Evolutionary conservation across 2,113 vertebrate species (phyloP), one percentile per base, ranked within the genome.

Genomic region (Spermophilus dauricus): DNA sequence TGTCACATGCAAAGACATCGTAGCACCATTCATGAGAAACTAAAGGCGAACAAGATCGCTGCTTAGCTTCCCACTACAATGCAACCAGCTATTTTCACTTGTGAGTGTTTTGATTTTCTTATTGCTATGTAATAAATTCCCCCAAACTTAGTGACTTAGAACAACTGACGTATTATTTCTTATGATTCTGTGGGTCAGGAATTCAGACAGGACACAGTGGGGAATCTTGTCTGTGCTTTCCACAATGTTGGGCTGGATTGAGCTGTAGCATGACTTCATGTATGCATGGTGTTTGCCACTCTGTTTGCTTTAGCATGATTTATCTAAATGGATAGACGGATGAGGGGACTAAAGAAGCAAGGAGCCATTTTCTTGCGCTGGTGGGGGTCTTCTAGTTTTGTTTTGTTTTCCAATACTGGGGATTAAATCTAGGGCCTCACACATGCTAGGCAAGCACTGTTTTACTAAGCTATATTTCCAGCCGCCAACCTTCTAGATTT

Each of bases 261-360:
- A 75, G 75, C 22, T 39, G 42, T 51, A 67, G 17, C 86, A 37
- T 76, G 77, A 83, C 26, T 88, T 69, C 77, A 85, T 4, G 0
- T 39, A 39, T 78, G 53, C 72, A 28, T 37, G 94, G 69, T 0
- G n/a, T 63, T 45, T 77, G 26, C 8, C 67, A 22, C 24, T 22
- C 39, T 96, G 76, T 97, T 93, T 94, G 28, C 58, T 86, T 89
- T 86, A 78, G 78, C 81, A 86, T 92, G 45, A 39, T 84, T 97
- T 85, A 89, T 91, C 75, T 96, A 76, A 91, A 56, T 77, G 88
- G 51, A 51, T 24, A 13, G 87, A n/a, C 24, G 17, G 18, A 89
- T n/a, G 24, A 65, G 17, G 73, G 22, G 22, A 70, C 20, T 56
- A 81, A 88, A 67, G 83, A 78, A 53, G 67, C 72, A 83, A 78